Evolutionary conservation across 2,113 vertebrate genomes (phyloP), one percentile per base, ranked within the genome.

Genomic region (Elaphurus davidianus): DNA sequence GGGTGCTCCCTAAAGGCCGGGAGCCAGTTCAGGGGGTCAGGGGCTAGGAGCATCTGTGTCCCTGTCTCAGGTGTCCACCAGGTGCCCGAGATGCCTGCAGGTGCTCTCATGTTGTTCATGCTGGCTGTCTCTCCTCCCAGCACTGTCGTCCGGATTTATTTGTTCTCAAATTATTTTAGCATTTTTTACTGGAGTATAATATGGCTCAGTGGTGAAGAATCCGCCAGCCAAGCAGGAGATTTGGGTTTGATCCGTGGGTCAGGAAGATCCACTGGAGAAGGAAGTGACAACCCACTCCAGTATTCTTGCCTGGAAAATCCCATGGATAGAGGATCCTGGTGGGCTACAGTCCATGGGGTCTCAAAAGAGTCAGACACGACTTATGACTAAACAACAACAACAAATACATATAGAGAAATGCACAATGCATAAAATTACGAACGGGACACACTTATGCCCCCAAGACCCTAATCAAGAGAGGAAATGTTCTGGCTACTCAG

Each of bases 81-180:
- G 27, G 52, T 5, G 6, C 25, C 11, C 15, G 14, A 59, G 47
- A 7, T 15, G 25, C 33, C 78, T 57, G 4, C 23, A n/a, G 47
- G 36, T 47, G 15, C 12, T 6, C 25, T 79, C 15, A 5, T 30
- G n/a, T 84, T 33, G 57, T 10, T 23, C 81, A 5, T 0, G 0
- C n/a, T n/a, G 28, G 2, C 54, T n/a, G 30, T 81, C 27, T 87
- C 47, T 92, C 45, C n/a, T 79, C 92, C 84, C 21, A 55, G 59
- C 16, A 50, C 82, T 25, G 28, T n/a, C 3, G 6, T 30, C 86
- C 85, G 47, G n/a, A 59, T 81, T 64, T 40, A 55, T 94, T 94
- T 97, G 78, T 59, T 91, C 85, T 97, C 62, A 90, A 93, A 59
- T 74, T 47, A 79, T 90, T 43, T 95, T 85, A 90, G 76, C 74